Evolutionary conservation across 2,888 invertebrate species (phyloP).

Genomic region (Troilus luridus): DNA sequence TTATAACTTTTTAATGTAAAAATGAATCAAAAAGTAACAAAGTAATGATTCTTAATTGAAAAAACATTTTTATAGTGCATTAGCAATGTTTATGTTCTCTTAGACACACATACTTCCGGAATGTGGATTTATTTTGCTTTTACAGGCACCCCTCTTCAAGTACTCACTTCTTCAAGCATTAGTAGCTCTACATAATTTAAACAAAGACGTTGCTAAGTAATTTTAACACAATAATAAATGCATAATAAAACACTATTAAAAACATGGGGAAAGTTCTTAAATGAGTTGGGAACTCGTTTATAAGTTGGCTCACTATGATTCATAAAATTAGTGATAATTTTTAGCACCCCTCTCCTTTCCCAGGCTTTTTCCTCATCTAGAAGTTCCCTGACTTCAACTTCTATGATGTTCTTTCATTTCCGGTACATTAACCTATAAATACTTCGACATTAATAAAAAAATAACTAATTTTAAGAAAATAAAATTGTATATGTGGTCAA

Average conservation of each 20-base stretch:
- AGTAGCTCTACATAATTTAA: neutral
- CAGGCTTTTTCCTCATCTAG: neutral
- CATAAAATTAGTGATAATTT: neutral
- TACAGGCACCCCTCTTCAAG: too few species aligned
- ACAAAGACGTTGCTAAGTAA: neutral
- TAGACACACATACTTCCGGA: too few species aligned
- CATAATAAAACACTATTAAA: conserved; percentile 31
- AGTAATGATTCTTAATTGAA: too few species aligned
- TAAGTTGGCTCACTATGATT: conserved; percentile 24
- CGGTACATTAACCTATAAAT: neutral
- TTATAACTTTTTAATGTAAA: too few species aligned
- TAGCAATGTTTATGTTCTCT: too few species aligned
- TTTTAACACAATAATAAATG: conserved; percentile 2
- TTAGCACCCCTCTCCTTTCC: neutral
- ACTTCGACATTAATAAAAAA: neutral
- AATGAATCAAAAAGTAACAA: too few species aligned
- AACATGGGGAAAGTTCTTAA: conserved; percentile 18
- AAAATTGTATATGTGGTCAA: too few species aligned
- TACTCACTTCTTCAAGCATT: neutral
- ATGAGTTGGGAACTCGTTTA: conserved; percentile 31
- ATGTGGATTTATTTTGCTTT: too few species aligned
- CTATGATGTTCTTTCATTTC: neutral
- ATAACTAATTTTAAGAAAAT: too few species aligned
- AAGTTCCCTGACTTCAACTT: neutral
- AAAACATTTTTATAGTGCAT: too few species aligned